Percentiles rank a stretch among this genome's conserved stretches.
Evolutionary conservation across 1,140 invertebrate genomes (phyloP).

Genomic region (Solenopsis fugax): DNA sequence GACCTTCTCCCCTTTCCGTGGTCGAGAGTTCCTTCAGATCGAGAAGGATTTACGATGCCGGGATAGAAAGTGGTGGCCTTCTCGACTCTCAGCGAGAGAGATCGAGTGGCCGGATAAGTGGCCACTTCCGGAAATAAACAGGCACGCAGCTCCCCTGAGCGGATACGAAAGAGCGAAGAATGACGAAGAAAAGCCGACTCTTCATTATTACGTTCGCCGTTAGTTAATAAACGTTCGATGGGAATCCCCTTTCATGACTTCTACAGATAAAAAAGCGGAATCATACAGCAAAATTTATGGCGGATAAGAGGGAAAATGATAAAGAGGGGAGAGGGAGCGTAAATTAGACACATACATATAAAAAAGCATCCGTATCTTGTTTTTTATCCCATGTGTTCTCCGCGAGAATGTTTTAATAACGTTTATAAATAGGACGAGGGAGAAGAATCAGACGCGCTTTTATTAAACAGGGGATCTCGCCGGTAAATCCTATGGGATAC

Average conservation of each 20-base stretch:
- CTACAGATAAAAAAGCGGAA: not conserved
- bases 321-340: not conserved
- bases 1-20: not conserved
- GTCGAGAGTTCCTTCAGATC: constrained; percentile 42
- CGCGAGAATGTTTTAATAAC: constrained; percentile 50
- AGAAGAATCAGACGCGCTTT: not conserved
- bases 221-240: constrained; percentile 42
- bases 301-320: not conserved
- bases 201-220: constrained; percentile 11
- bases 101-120: constrained; percentile 31
- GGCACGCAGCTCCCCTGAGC: not conserved
- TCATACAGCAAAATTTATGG: constrained; percentile 10
- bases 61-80: constrained; percentile 27
- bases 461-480: constrained; percentile 48
- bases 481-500: constrained; percentile 47
- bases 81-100: constrained; percentile 32
- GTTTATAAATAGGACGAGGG: constrained; percentile 54
- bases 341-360: constrained; percentile 6
- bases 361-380: not conserved
- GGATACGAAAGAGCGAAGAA: constrained; percentile 6
- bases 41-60: constrained; percentile 33
- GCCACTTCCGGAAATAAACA: constrained; percentile 54
- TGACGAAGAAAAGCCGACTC: not conserved
- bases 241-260: not conserved
- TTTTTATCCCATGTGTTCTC: constrained; percentile 35